Base-by-base conservation (phyloP, 1,140 invertebrate species). In the Drosophila nebulosa region DNA sequence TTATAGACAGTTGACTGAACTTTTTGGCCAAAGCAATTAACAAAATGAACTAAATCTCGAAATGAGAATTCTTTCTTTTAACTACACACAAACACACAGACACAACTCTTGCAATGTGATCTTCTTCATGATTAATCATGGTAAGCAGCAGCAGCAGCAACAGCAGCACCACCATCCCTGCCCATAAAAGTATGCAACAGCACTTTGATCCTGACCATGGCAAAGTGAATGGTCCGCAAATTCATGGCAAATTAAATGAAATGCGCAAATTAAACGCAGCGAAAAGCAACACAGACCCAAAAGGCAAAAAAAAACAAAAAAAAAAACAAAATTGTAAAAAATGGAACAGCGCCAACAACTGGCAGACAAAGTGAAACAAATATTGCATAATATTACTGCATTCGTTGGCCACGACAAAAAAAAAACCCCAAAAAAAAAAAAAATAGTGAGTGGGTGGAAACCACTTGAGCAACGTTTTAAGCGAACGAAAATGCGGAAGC, bases 311-410 rank as follows among this genome's bases (percentile, higher is more conserved):
- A 35, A 24, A 18, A 68, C 39, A 18, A 51, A 27, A 12, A 55
- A 50, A 7, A 57, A 14, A 32, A 18, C 24, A 24, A 9, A 27
- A n/a, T 61, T 22, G 7, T 1, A 46, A 46, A 59, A 65, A 65
- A 64, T 65, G 61, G 18, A 66, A 35, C 30, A 27, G 10, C 24
- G 39, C 39, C 57, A 63, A 59, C 30, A 36, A 42, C 22, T 59
- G 14, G 30, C 36, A 68, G 63, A 71, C 52, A 79, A 74, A 79
- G 65, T 69, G 73, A 76, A 85, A 85, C 72, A 84, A 79, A 84
- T 84, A 84, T 77, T 85, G 72, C 68, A 79, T 85, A 85, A 84
- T 80, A 74, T 84, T 73, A 85, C 78, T 74, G 70, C 75, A 60
- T 52, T 74, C 27, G 53, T 18, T 24, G 52, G 26, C 9, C 21